A percentile compares a stretch with the other conserved stretches of the same genome.
phyloP scores from a whole-genome alignment of 2,797 vertebrate genomes.

The Tokudaia muenninki region DNA sequence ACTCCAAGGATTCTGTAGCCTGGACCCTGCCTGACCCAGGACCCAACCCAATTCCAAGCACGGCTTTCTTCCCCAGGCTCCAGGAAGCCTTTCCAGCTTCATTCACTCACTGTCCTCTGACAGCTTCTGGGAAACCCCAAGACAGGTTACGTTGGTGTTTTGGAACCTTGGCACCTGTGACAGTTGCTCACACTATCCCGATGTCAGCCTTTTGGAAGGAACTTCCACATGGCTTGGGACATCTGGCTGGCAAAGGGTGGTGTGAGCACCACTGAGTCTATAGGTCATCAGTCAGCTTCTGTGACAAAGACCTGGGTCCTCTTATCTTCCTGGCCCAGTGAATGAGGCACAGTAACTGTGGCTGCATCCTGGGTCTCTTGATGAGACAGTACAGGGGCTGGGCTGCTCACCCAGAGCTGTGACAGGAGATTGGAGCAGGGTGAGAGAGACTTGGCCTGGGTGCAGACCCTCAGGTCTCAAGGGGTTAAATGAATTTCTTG shows the following conservation, averaged over 20 bases:
- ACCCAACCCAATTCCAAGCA: not conserved
- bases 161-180: no score
- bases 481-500: constrained; percentile 19
- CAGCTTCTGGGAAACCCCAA: not conserved
- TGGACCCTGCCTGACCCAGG: not conserved
- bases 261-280: fast-evolving
- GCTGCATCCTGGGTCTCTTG: not conserved
- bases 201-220: not conserved
- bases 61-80: not conserved
- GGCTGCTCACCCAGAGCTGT: not conserved
- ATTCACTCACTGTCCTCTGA: not conserved
- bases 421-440: not conserved
- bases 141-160: not conserved
- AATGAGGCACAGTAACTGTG: not conserved
- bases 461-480: not conserved
- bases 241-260: no score
- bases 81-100: not conserved
- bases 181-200: no score
- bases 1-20: not conserved
- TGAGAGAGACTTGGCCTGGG: no score
- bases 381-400: not conserved
- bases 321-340: not conserved
- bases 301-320: not conserved
- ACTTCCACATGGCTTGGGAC: fast-evolving
- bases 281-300: not conserved